Conservation (phyloP, 2,113 vertebrate species). For the Myrmophylax atrothorax region DNA sequence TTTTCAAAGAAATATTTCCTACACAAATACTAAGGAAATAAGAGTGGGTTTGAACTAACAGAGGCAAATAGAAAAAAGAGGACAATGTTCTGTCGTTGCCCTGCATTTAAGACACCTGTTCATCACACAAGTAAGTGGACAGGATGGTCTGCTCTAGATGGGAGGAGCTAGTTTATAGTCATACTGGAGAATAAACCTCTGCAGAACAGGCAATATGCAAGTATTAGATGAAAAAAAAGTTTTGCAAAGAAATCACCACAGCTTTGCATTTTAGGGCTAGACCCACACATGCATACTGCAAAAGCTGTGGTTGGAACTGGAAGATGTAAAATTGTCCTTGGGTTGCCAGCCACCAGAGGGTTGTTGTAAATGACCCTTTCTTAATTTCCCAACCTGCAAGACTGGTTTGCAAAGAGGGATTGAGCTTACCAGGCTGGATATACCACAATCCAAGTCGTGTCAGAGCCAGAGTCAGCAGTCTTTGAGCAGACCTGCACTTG, state of each 20-base stretch:
- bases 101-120: background rate
- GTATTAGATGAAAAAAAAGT: background rate
- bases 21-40: background rate
- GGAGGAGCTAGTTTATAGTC: background rate
- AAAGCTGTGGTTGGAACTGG: background rate
- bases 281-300: fast-evolving
- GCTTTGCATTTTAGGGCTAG: background rate
- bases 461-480: background rate
- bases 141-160: background rate
- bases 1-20: background rate
- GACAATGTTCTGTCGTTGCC: background rate
- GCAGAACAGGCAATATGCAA: background rate
- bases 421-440: background rate
- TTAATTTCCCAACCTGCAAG: background rate
- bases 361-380: background rate
- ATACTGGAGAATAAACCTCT: background rate
- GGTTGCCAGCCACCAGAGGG: background rate
- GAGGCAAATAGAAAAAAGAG: background rate
- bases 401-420: background rate
- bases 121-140: background rate
- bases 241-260: background rate
- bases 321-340: background rate
- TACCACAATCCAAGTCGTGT: background rate
- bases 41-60: background rate
- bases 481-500: background rate